These are phyloP conservation scores for Lampris megalopsis DNA, from an alignment of 2,113 vertebrate species.

Conservation along the genomic window DNA sequence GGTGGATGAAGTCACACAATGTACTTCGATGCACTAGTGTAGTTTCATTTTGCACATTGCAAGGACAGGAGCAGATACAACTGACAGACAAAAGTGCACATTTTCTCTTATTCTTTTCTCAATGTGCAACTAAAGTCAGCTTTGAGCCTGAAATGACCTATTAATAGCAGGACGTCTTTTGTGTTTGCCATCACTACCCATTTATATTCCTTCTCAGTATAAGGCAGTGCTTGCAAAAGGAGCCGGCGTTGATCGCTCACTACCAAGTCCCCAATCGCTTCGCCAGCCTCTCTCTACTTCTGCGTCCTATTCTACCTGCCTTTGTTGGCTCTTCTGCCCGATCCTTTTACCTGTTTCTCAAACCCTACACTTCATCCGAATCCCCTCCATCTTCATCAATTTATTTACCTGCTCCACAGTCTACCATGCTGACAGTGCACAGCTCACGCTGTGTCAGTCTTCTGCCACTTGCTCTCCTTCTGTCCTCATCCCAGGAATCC, in stretches of 20 bases:
- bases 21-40: neutral
- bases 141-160: conserved; percentile 69
- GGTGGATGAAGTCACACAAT: neutral
- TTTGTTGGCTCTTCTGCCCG: conserved; percentile 1
- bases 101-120: conserved; percentile 48
- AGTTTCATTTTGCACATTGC: neutral
- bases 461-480: neutral
- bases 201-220: conserved; percentile 48
- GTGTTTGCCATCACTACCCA: conserved; percentile 47
- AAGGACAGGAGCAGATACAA: neutral
- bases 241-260: conserved; percentile 27
- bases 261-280: neutral
- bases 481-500: neutral
- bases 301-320: neutral
- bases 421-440: neutral
- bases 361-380: neutral
- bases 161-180: conserved; percentile 72
- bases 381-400: neutral
- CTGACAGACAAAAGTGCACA: conserved; percentile 12
- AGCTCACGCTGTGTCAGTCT: conserved; percentile 1
- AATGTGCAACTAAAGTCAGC: conserved; percentile 40
- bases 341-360: conserved; percentile 2
- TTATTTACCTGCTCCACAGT: neutral
- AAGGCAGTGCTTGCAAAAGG: conserved; percentile 33
- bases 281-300: conserved; percentile 6